Evolutionary conservation across 2,113 vertebrate genomes (phyloP).

Genomic region (Pavo muticus): DNA sequence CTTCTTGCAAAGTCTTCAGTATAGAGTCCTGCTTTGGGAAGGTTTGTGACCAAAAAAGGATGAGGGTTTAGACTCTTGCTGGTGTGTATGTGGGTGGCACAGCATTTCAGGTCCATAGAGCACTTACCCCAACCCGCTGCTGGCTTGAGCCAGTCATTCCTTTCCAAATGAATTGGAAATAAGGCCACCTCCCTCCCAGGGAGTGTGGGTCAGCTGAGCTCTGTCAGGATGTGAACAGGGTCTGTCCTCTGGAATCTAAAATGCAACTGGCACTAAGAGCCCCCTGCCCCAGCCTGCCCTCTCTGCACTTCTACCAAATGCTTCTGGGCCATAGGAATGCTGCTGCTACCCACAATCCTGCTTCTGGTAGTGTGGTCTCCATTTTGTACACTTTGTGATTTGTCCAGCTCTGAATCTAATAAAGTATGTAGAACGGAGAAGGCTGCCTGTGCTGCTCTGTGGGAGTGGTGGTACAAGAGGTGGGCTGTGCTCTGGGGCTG

Average conservation of each 20-base stretch:
- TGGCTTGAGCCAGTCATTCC: not conserved
- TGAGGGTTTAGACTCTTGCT: constrained; percentile 62
- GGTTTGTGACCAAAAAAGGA: constrained; percentile 79
- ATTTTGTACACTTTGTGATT: constrained; percentile 89
- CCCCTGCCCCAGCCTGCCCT: not conserved
- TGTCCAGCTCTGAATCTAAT: constrained; percentile 87
- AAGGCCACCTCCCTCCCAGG: not conserved
- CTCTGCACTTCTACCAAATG: not conserved
- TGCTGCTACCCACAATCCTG: constrained; percentile 65
- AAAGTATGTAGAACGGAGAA: constrained; percentile 79
- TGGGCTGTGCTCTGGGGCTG: not conserved
- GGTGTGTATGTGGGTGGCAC: constrained; percentile 40
- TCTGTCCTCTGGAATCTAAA: constrained; percentile 19
- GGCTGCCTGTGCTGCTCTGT: not conserved
- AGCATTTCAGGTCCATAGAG: constrained; percentile 51
- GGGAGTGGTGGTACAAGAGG: not conserved
- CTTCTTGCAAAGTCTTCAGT: constrained; percentile 58
- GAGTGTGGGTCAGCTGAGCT: not conserved
- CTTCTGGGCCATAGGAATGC: constrained; percentile 67
- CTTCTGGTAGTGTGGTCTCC: constrained; percentile 86
- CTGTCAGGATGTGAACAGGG: not conserved
- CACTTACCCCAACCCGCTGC: not conserved
- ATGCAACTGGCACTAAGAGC: constrained; percentile 26
- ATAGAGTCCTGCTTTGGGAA: constrained; percentile 41
- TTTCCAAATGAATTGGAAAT: not conserved